Conservation (phyloP, 2,797 vertebrate species). For the Oreochromis mossambicus region DNA sequence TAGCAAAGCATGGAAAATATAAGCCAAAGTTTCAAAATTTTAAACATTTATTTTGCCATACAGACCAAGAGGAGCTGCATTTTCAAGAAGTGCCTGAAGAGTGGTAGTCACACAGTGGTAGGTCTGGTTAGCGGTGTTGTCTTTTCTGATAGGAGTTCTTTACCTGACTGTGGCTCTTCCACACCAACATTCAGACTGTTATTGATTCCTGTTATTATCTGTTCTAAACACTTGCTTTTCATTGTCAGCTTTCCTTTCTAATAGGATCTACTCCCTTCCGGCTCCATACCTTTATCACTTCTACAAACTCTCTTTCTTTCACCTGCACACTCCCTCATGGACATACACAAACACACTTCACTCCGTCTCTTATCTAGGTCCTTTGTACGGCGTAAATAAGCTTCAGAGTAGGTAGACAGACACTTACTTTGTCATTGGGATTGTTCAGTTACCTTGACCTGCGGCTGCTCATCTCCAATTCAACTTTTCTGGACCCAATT, state of each 20-base stretch:
- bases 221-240: slow-evolving; percentile 34
- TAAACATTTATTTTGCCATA: neutral
- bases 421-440: slow-evolving; percentile 12
- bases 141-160: neutral
- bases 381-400: slow-evolving; percentile 48
- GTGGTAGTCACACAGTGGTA: neutral
- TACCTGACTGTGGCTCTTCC: neutral
- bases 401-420: slow-evolving; percentile 9
- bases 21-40: neutral
- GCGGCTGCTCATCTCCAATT: slow-evolving; percentile 18
- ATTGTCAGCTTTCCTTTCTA: slow-evolving; percentile 25
- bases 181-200: neutral
- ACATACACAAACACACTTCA: neutral
- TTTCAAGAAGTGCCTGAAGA: neutral
- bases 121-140: neutral
- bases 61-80: neutral
- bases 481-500: slow-evolving; percentile 18
- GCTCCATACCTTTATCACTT: neutral
- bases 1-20: neutral
- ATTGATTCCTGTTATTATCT: slow-evolving; percentile 43
- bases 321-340: neutral
- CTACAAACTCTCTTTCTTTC: neutral
- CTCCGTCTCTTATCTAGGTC: slow-evolving; percentile 38
- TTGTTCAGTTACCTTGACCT: slow-evolving; percentile 37
- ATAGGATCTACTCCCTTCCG: neutral